Percentiles rank a stretch among this genome's conserved stretches.
Evolutionary conservation across 2,797 vertebrate genomes (phyloP).

Genomic region (Borostomias antarcticus): DNA sequence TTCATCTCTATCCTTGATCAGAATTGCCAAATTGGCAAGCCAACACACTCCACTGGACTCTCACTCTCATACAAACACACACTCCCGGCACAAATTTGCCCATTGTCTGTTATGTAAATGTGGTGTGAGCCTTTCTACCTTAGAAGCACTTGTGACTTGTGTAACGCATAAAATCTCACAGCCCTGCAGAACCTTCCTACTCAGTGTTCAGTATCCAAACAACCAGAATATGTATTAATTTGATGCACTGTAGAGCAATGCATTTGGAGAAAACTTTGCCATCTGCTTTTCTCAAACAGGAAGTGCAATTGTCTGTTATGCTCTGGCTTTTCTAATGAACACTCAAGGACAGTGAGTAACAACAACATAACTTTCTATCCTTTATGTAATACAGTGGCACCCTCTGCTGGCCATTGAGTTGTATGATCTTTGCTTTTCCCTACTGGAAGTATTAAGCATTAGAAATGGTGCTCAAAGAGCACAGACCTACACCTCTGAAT

Average conservation of each 20-base stretch:
- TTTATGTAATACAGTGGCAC: not conserved
- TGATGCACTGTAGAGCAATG: not conserved
- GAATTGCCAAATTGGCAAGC: not conserved
- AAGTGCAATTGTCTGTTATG: not conserved
- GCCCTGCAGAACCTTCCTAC: conserved; percentile 13
- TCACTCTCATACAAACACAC: not conserved
- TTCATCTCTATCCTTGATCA: too few relatives aligned
- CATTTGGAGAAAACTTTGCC: not conserved
- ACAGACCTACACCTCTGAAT: too few relatives aligned
- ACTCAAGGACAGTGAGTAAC: not conserved
- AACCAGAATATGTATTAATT: not conserved
- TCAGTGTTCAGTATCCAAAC: too few relatives aligned
- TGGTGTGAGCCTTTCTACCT: conserved; percentile 30
- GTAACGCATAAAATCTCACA: conserved; percentile 10
- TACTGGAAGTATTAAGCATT: too few relatives aligned
- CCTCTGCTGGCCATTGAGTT: not conserved
- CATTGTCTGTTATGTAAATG: conserved; percentile 47
- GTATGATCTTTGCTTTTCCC: too few relatives aligned
- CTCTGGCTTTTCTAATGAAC: not conserved
- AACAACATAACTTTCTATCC: too few relatives aligned
- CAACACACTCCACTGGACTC: not conserved
- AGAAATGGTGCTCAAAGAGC: too few relatives aligned
- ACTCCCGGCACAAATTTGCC: not conserved
- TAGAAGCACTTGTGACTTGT: not conserved
- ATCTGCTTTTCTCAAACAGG: not conserved